Base-by-base conservation (phyloP, 2,888 invertebrate genomes). In the Salpingus planirostris region DNA sequence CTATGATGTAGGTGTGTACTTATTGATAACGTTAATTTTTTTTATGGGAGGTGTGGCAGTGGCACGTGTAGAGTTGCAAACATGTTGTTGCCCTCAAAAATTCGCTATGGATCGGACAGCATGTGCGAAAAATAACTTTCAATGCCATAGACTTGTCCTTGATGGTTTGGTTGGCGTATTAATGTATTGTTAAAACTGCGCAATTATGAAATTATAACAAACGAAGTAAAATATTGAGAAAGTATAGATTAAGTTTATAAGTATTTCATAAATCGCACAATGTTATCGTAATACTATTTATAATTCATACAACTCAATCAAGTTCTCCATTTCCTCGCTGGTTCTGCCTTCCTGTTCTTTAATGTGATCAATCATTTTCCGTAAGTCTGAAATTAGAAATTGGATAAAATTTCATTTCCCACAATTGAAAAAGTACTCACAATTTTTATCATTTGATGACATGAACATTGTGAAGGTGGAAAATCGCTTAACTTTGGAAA, bases 401-500 rank as follows among this genome's bases (percentile, higher is more conserved):
- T 26, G 24, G 21, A 31, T 26, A 11, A 18, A 26, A 18, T 30
- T 24, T 7, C 11, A 26, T n/a, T n/a, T n/a, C n/a, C n/a, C n/a
- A n/a, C n/a, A 6, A 24, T 24, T 18, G 2, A 26, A 10, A 24
- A 14, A 21, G 31, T 30, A 54, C 58, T 50, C 55, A 80, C 80
- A 60, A 55, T 69, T 59, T 59, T 76, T 78, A 56, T 82, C 80
- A 3, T 50, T 50, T 8, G 56, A 49, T 1, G 66, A 65, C 49
- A 79, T 65, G 52, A 83, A 81, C 73, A 82, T 73, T 2, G 70
- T 66, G 1, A 82, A 60, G 1, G 80, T 70, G 2, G 72, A 67
- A 55, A 83, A 79, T 27, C 83, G 63, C 45, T 73, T 75, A n/a
- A 81, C 74, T 25, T 64, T 48, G 15, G 69, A 64, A 3, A 82